Base-by-base conservation (phyloP, 2,888 invertebrate species). In the Cataglyphis rosenhaueri region DNA sequence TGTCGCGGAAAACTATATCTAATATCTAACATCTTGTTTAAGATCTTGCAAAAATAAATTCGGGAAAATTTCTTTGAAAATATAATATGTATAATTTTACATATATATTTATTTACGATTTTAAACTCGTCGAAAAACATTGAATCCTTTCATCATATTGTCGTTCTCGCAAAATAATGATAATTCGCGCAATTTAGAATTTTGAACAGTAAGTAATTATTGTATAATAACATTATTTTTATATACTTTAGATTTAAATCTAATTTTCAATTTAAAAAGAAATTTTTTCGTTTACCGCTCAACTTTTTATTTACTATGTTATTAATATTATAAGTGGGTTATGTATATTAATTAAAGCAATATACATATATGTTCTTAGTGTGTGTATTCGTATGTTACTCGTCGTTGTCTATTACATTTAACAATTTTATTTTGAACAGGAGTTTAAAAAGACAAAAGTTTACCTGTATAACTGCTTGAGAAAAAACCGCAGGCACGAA, bases 401-500 rank as follows among this genome's bases (percentile, higher is more conserved):
- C 2, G 35, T 62, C 8, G 2, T 52, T n/a, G 2, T 18, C 25
- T 6, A 65, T 12, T 41, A 75, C 57, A 32, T 75, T 9, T 8
- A 38, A n/a, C n/a, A 35, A n/a, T 35, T 38, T 55, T 25, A 12
- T n/a, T 59, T 15, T 52, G 3, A 10, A 61, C 12, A 35, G 18
- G 1, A 59, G 38, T 55, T 48, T 3, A 25, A 25, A 5, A 6
- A 1, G 8, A 52, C 52, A 52, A 52, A 18, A 3, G 3, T 65
- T 70, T 87, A 92, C 92, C 91, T 92, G 90, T 15, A 92, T 4
- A 32, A 89, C 59, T 41, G 84, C 76, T 35, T 92, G 92, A 6
- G 73, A 62, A 6, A 62, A 10, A 38, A 89, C 84, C n/a, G 84
- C 73, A 12, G 88, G 87, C 21, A 90, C 71, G 35, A 86, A 82